Base-by-base conservation (phyloP, 2,797 vertebrate species). In the Basileuterus tristriatus region DNA sequence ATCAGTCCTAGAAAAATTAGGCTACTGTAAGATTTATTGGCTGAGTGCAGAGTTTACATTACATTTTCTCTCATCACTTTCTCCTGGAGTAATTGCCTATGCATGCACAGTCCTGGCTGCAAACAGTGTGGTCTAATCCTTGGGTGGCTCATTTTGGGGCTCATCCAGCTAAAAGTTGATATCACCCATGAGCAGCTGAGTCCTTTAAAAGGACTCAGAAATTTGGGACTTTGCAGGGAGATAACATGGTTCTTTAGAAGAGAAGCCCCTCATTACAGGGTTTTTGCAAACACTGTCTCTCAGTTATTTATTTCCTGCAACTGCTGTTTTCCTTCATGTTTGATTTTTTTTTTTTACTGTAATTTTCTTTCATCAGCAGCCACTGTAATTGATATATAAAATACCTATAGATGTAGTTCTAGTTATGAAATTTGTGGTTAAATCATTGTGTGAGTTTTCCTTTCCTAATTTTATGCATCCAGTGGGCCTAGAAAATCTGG, bases 21-120 rank as follows among this genome's bases (percentile, higher is more conserved):
- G 95, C 93, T 96, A 97, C 95, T 95, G 95, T 94, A 96, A 96
- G 95, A 97, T 96, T 91, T 97, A 97, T 97, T 96, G 94, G 91
- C 95, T 96, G 87, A 97, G 79, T 83, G 91, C 79, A 94, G 92
- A 93, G 92, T 96, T 97, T 96, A 93, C 87, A 93, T 96, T 97
- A 95, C 91, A 88, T 97, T 97, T 96, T 94, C 92, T 95, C 93
- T 95, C 94, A 96, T 96, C 96, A 96, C 96, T 97, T 96, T 95
- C 87, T 91, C 96, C 68, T 36, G 36, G 59, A 83, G 77, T 96
- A 96, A 95, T 95, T 96, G 93, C 89, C 91, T 94, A 91, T 96
- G 91, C 94, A 95, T 95, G 95, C 90, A 93, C 74, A 84, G 91
- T 94, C 93, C 83, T 96, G 89, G 95, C 89, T 93, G 91, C 92